Conservation (phyloP, 2,113 vertebrate species). For the Chaetorhynchus papuensis region DNA sequence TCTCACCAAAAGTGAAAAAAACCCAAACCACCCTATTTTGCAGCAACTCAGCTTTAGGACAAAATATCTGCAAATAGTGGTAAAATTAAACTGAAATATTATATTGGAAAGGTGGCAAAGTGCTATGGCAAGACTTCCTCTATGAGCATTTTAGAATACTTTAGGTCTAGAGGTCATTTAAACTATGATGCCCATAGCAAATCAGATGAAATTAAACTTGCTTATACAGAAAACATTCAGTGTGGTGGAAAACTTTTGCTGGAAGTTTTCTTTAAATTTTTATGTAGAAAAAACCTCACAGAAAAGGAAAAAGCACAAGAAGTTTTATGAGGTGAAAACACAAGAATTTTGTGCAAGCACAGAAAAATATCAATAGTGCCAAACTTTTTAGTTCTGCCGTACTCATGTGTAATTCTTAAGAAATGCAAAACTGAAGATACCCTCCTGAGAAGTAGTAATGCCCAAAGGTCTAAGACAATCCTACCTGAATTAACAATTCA, state of each 20-base stretch:
- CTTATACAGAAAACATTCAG: background rate
- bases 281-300: background rate
- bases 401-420: background rate
- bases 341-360: background rate
- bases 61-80: background rate
- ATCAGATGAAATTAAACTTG: background rate
- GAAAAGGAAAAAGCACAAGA: background rate
- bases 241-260: background rate
- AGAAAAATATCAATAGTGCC: background rate
- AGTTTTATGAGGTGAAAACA: background rate
- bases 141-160: background rate
- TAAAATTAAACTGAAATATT: background rate
- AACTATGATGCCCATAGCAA: background rate
- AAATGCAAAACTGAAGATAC: background rate
- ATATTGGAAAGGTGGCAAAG: background rate
- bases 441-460: background rate
- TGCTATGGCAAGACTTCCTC: background rate
- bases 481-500: slow-evolving; percentile 6
- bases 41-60: background rate
- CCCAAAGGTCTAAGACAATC: background rate
- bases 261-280: background rate
- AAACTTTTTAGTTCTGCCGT: background rate
- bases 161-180: background rate
- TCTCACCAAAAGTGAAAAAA: background rate
- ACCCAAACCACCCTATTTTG: rapidly evolving